Evolutionary conservation across 2,797 vertebrate species (phyloP).

Genomic region (Premnoplex brunnescens): DNA sequence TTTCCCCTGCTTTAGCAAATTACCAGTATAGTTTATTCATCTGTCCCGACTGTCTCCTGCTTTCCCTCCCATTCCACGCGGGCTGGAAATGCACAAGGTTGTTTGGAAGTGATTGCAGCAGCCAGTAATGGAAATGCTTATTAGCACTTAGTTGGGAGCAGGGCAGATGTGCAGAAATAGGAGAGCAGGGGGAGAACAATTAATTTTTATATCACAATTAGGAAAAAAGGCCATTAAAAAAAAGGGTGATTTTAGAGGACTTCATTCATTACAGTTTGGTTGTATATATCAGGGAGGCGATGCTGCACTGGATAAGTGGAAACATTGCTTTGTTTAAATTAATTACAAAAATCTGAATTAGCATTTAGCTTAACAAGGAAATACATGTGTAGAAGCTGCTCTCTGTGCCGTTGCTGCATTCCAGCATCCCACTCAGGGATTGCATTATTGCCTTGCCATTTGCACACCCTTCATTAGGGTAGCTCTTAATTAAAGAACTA

Average conservation of each 20-base stretch:
- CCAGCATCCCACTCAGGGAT: background rate
- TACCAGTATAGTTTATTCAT: background rate
- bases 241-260: background rate
- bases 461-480: background rate
- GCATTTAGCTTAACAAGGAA: background rate
- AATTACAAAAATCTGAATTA: background rate
- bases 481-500: conserved; percentile 41
- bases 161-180: background rate
- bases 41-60: background rate
- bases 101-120: background rate
- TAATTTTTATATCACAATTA: background rate
- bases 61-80: background rate
- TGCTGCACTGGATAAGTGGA: background rate
- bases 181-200: background rate
- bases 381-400: background rate
- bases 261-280: background rate
- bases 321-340: background rate
- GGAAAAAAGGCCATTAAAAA: background rate
- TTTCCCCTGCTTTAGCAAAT: background rate
- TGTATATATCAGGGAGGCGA: background rate
- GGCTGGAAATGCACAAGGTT: background rate
- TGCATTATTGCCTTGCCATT: background rate
- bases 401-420: background rate
- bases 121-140: background rate
- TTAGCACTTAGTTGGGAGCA: background rate